Base-by-base conservation (phyloP, 35 echinoderm and acorn worm genomes). In the Stichopus chloronotus region DNA sequence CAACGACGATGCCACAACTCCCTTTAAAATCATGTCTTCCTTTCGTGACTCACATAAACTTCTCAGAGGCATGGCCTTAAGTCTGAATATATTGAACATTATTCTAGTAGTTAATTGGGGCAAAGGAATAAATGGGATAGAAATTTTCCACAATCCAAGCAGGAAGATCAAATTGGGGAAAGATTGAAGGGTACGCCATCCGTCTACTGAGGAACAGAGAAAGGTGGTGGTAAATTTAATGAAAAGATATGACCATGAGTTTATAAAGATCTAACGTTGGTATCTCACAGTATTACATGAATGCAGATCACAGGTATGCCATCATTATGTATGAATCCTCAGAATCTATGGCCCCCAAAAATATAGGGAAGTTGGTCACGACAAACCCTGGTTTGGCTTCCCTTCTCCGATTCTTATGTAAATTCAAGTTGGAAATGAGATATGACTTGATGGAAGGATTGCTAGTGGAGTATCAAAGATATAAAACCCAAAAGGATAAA, bases 51-150 rank as follows among this genome's bases (percentile, higher is more conserved):
- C 69, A 74, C 69, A 74, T 74, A 74, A 74, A 58, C 82, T 23
- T 85, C 82, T 85, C 52, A 58, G 25, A 58, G 82, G 82, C 82
- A 58, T 85, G 57, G 55, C 82, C 82, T 58, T 56, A 56, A 85
- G 82, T 55, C 14, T 74, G 69, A 57, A 56, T 55, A 58, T 25
- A 85, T 85, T 22, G 55, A 85, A 85, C 82, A 85, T 85, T 85
- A 58, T 84, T 84, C 81, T 84, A 55, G 53, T 84, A 55, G 55
- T 85, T 85, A 58, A 85, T 58, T 85, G 82, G 82, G 82, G 57
- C 82, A 85, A 85, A 85, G 55, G 55, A 85, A 85, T 85, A 85
- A 85, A 58, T 58, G 57, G 57, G 82, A 55, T 58, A 58, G 82
- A 56, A 85, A 22, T 7, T 83, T 83, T 56, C 80, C 80, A 83